Evolutionary conservation across 2,888 invertebrate species (phyloP), one percentile per base, ranked within the genome.

Genomic region (Microctonus aethiopoides): DNA sequence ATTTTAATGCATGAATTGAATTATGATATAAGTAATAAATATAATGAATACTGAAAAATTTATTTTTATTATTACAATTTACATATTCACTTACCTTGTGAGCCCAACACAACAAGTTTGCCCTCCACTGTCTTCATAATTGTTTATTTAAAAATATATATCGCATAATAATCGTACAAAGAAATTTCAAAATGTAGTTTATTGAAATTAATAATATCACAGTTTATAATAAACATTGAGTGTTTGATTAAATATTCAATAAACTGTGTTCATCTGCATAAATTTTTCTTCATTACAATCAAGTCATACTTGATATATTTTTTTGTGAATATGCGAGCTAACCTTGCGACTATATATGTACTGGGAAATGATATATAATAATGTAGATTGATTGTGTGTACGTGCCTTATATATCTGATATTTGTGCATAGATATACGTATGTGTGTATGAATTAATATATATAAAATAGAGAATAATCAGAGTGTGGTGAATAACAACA

Each of bases 61-160:
- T n/a, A n/a, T n/a, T n/a, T n/a, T n/a, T n/a, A n/a, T 22, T 34
- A 52, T 56, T 20, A 32, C 13, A 60, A 46, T 51, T 6, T 26
- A 24, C 11, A 36, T 32, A 71, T 24, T 36, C 54, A 85, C 70
- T 89, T 89, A 94, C 94, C 94, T 91, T 93, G 92, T 64, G 93
- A 90, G 67, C 96, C 96, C 71, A 96, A 89, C 75, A 95, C 92
- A 63, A 96, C 95, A 64, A 95, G 92, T 91, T 96, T 96, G 72
- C 93, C 95, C 85, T 93, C 92, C 75, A 94, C 89, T 74, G 91
- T 91, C 86, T 91, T 92, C 94, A 94, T 94, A 84, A 72, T 84
- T 20, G 26, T 46, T 29, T 13, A 22, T 32, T 11, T 24, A 7
- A 34, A 54, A 13, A 34, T 36, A 24, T 22, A 51, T 46, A 41